Percentiles rank a stretch among this genome's conserved stretches.
Evolutionary conservation across 2,888 invertebrate species (phyloP).

Genomic region (Drosophila limbata): DNA sequence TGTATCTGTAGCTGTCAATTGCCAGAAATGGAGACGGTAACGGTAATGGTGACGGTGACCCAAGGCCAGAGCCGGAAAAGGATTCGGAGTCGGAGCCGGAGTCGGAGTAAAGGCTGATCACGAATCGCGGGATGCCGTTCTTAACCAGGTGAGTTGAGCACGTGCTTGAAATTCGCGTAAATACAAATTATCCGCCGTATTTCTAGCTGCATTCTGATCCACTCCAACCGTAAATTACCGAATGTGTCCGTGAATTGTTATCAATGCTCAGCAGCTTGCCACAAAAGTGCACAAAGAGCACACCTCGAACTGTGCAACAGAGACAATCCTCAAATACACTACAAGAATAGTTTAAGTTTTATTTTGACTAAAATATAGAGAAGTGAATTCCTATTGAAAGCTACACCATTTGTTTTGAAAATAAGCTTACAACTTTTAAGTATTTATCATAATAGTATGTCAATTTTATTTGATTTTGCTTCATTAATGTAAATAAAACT

Average conservation of each 20-base stretch:
- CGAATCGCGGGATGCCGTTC: neutral
- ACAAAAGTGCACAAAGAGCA: constrained; percentile 1
- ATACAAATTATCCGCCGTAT: constrained; percentile 40
- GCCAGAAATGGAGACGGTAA: constrained; percentile 17
- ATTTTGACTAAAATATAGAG: neutral
- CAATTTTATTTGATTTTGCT: no score
- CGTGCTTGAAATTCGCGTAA: constrained; percentile 51
- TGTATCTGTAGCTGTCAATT: constrained; percentile 53
- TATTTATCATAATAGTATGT: no score
- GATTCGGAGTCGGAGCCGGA: neutral
- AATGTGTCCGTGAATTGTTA: constrained; percentile 20
- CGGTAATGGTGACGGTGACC: constrained; percentile 8
- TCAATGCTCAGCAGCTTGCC: constrained; percentile 21
- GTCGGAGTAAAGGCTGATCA: constrained; percentile 1
- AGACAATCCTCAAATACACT: neutral
- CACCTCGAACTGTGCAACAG: neutral
- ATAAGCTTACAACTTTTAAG: no score
- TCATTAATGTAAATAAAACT: no score
- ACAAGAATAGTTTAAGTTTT: neutral
- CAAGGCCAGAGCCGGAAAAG: neutral
- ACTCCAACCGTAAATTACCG: constrained; percentile 30
- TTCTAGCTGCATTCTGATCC: constrained; percentile 29
- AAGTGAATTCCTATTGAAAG: no score
- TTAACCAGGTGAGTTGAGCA: constrained; percentile 28
- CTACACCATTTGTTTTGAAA: no score